phyloP scores from a whole-genome alignment of 2,888 invertebrate genomes.

The Phlogophora meticulosa region DNA sequence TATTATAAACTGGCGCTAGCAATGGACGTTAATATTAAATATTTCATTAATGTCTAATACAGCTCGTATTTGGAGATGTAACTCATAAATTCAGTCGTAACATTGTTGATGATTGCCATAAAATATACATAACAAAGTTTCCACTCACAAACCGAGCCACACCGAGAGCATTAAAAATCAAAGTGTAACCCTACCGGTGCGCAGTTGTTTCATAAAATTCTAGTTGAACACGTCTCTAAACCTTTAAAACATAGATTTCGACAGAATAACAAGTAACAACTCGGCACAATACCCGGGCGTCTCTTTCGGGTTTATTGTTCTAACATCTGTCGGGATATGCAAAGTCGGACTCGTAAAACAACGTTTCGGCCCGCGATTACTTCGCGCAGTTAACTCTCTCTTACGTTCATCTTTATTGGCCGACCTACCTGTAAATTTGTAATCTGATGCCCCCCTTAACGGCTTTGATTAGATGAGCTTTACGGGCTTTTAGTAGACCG shows the following conservation, averaged over 20 bases:
- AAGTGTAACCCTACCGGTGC: constrained; percentile 64
- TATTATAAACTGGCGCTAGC: constrained; percentile 20
- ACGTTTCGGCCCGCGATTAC: constrained; percentile 82
- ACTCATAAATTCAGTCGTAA: constrained; percentile 63
- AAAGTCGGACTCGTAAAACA: constrained; percentile 86
- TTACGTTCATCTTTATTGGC: constrained; percentile 86
- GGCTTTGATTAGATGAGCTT: constrained; percentile 80
- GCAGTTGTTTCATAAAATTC: constrained; percentile 75
- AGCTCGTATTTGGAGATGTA: constrained; percentile 51
- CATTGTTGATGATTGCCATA: constrained; percentile 63
- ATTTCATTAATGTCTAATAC: constrained; percentile 50
- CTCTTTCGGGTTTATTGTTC: constrained; percentile 85
- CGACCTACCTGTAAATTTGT: constrained; percentile 87
- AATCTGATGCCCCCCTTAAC: constrained; percentile 81
- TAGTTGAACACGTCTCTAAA: constrained; percentile 76
- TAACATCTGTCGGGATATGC: constrained; percentile 88
- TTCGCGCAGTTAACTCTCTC: constrained; percentile 86
- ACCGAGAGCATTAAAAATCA: constrained; percentile 67
- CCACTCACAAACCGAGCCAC: constrained; percentile 45
- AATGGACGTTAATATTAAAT: constrained; percentile 33
- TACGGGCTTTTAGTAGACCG: constrained; percentile 74
- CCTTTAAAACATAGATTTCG: constrained; percentile 79
- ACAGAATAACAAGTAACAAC: constrained; percentile 79
- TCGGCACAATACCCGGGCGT: constrained; percentile 76
- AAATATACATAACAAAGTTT: constrained; percentile 64